phyloP scores from a whole-genome alignment of 2,113 vertebrate species.

The Gnathonemus echidnorhynchus region DNA sequence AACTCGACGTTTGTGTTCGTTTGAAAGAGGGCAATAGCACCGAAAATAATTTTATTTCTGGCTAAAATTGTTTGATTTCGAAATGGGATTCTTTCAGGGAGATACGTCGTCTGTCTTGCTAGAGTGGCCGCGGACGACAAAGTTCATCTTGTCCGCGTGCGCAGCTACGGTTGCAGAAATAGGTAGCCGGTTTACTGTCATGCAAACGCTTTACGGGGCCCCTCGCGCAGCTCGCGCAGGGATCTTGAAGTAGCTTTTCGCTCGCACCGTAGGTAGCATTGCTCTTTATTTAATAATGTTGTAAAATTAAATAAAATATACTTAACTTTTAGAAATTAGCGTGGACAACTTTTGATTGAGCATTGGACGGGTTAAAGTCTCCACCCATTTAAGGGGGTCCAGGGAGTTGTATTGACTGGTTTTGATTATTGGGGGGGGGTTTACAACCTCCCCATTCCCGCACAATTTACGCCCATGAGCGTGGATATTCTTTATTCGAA shows the following conservation, averaged over 20 bases:
- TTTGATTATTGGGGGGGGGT: too few species aligned
- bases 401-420: too few species aligned
- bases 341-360: too few species aligned
- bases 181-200: conserved; percentile 48
- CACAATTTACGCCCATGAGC: too few species aligned
- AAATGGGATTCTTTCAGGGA: conserved; percentile 38
- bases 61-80: background rate
- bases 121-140: conserved; percentile 67
- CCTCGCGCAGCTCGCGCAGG: background rate
- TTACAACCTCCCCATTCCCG: too few species aligned
- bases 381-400: too few species aligned
- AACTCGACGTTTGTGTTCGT: background rate
- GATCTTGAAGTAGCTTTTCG: background rate
- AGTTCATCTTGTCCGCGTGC: conserved; percentile 71
- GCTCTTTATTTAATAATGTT: background rate
- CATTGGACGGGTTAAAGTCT: too few species aligned
- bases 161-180: conserved; percentile 74
- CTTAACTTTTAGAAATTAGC: background rate
- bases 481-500: background rate
- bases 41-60: background rate
- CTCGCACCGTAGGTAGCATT: background rate
- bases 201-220: background rate
- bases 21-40: background rate
- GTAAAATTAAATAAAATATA: background rate
- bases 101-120: conserved; percentile 43